Conservation (phyloP, 2,797 vertebrate species). For the Micrastur ruficollis region DNA sequence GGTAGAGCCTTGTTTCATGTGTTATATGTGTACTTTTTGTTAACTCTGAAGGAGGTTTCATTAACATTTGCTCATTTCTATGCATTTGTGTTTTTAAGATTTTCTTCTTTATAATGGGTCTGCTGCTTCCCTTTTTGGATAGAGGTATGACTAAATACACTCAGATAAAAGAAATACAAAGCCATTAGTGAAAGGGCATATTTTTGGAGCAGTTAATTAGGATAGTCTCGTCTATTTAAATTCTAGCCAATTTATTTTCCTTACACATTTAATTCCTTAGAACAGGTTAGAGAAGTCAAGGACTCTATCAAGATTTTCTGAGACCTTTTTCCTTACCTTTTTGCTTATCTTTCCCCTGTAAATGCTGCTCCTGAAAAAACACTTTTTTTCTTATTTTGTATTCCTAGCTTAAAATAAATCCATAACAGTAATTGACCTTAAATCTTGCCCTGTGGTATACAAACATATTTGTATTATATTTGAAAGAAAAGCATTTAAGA, state of each 20-base stretch:
- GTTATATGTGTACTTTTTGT: neutral
- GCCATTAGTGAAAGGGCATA: neutral
- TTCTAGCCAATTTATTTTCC: conserved; percentile 10
- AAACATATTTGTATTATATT: neutral
- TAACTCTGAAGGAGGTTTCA: neutral
- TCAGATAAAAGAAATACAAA: conserved; percentile 9
- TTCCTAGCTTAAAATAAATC: neutral
- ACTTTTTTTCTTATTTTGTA: neutral
- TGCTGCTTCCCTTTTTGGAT: neutral
- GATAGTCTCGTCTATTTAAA: neutral
- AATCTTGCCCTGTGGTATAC: neutral
- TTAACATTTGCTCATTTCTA: neutral
- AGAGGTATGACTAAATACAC: neutral
- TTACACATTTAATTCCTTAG: conserved; percentile 1
- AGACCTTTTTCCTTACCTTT: neutral
- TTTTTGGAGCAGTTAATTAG: conserved; percentile 21
- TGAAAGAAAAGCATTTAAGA: neutral
- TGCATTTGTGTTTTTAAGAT: neutral
- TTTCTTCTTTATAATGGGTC: neutral
- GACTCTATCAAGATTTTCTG: neutral
- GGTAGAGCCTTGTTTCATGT: neutral
- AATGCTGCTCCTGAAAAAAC: neutral
- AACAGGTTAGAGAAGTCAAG: neutral
- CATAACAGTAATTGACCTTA: neutral
- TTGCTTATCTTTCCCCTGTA: neutral